Evolutionary conservation across 1,140 invertebrate species (phyloP), one percentile per base, ranked within the genome.

Genomic region (Frieseomelitta varia): DNA sequence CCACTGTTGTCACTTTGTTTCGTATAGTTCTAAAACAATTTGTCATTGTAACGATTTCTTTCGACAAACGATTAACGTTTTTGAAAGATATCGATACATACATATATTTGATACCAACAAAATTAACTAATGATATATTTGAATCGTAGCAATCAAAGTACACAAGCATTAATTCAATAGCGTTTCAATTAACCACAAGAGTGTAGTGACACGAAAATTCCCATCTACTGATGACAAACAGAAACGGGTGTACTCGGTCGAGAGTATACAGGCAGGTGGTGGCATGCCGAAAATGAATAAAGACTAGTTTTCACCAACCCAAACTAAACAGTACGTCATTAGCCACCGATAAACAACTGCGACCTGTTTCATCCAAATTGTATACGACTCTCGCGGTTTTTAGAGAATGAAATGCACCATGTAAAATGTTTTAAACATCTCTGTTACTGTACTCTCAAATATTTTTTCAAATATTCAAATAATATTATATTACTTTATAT

Each of bases 201-300:
- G 75, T 76, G 68, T 75, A 75, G 27, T 34, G 75, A 68, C 39
- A 76, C 39, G 80, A 88, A 81, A 88, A 87, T 84, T 79, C 74
- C 63, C 27, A 27, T 30, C 58, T 30, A 24, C 65, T 21, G 58
- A 19, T 17, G 17, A 30, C 53, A 72, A 58, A 39, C 56, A 51
- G 56, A 58, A 24, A 17, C 71, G 30, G 67, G 39, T 74, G 68
- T 47, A 84, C 75, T 65, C 85, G 39, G 55, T 1, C 72, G 39
- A 19, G 79, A 55, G 51, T 67, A 34, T 58, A 53, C n/a, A 67
- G 51, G 14, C 71, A 67, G 55, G 24, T 27, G 68, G 74, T 67
- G 63, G 65, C 63, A 27, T 24, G 71, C 80, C 71, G 72, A 81
- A 79, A 88, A 78, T 82, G 68, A 77, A 56, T 56, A 72, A 87